Percentiles rank a stretch among this genome's conserved stretches.
phyloP scores from a whole-genome alignment of 2,888 invertebrate species.

The Xestobium rufovillosum region DNA sequence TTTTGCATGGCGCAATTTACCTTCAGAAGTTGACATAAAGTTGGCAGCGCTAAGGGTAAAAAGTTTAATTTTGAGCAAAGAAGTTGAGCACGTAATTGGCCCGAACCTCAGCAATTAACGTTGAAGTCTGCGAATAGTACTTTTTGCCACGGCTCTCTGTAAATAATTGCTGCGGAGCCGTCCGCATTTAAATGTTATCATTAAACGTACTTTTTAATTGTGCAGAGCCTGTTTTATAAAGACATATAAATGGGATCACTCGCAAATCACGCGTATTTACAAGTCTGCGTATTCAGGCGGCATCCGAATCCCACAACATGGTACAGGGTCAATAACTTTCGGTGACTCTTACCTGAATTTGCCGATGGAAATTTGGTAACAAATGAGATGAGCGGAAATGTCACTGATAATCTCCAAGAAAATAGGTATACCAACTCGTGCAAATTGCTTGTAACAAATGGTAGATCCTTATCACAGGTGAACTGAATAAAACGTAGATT shows the following conservation, averaged over 20 bases:
- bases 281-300: constrained; percentile 23
- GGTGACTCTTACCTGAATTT: constrained; percentile 14
- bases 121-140: constrained; percentile 29
- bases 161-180: constrained; percentile 31
- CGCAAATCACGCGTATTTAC: constrained; percentile 22
- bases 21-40: no score
- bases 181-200: constrained; percentile 37
- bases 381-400: no score
- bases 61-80: no score
- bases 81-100: constrained; percentile 34
- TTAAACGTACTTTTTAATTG: constrained; percentile 32
- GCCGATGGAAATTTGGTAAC: no score
- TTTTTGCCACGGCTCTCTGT: constrained; percentile 31
- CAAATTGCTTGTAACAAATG: no score
- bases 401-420: no score
- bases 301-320: constrained; percentile 12
- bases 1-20: no score
- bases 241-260: constrained; percentile 35
- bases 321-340: constrained; percentile 21
- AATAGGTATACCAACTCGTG: no score
- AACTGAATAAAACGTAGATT: no score
- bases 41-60: no score
- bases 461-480: no score
- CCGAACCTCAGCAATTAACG: constrained; percentile 34
- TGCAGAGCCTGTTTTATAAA: constrained; percentile 32